phyloP scores from a whole-genome alignment of 2,888 invertebrate species.

The Apamea epomidion region DNA sequence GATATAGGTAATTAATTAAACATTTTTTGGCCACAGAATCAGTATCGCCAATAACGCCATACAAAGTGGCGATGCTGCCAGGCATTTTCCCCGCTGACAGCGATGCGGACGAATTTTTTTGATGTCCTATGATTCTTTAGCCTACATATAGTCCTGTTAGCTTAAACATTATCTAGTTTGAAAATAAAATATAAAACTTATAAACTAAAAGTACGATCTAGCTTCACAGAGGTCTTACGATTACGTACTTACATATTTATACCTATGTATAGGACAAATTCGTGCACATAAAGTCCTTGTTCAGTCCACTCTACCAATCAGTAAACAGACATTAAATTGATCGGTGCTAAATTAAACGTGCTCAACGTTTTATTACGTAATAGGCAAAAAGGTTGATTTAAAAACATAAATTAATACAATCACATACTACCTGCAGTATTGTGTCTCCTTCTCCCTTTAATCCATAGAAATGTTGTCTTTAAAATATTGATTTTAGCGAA shows the following conservation, averaged over 20 bases:
- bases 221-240: constrained; percentile 9
- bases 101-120: too few species aligned
- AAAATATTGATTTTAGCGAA: neutral
- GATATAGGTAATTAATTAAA: too few species aligned
- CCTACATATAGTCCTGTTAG: too few species aligned
- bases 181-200: neutral
- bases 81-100: too few species aligned
- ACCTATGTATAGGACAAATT: constrained; percentile 9
- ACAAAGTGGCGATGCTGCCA: too few species aligned
- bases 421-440: neutral
- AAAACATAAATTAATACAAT: neutral
- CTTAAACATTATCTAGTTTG: too few species aligned
- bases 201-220: neutral
- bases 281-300: constrained; percentile 40
- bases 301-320: constrained; percentile 23
- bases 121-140: too few species aligned
- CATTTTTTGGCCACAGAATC: too few species aligned
- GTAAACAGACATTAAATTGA: neutral
- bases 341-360: neutral
- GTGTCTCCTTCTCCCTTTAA: neutral
- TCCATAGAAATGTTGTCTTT: neutral
- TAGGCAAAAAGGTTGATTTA: neutral
- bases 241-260: neutral
- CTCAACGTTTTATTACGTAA: constrained; percentile 8
- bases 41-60: too few species aligned